A percentile compares a stretch with the other conserved stretches of the same genome.
These are phyloP conservation scores for Saimiri boliviensis DNA, from an alignment of 2,113 vertebrate species.

Conservation along the genomic window DNA sequence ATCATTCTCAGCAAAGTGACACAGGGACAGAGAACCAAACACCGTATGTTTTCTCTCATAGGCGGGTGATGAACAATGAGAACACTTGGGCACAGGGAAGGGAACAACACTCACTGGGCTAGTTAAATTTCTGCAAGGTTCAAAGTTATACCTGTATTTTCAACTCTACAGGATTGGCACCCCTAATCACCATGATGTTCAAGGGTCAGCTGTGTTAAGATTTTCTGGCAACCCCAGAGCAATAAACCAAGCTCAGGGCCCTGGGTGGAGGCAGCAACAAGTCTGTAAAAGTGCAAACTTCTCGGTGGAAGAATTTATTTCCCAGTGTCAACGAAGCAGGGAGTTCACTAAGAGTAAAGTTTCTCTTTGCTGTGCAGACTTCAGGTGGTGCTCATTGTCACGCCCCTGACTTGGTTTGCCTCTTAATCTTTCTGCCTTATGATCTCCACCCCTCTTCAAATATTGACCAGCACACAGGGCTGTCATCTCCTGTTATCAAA, in stretches of 20 bases:
- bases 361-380: background rate
- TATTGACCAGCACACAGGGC: conserved; percentile 13
- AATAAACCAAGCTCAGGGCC: accelerated
- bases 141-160: background rate
- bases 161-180: background rate
- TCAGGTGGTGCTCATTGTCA: background rate
- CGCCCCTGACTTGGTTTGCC: background rate
- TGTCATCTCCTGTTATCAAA: background rate
- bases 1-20: too few relatives aligned
- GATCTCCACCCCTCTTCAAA: conserved; percentile 63
- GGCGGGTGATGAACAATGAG: too few relatives aligned
- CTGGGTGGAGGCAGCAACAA: accelerated
- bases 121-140: background rate
- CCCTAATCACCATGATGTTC: background rate
- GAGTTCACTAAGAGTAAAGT: background rate
- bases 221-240: background rate
- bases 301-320: background rate
- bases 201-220: background rate
- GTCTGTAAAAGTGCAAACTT: accelerated
- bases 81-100: too few relatives aligned
- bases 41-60: too few relatives aligned
- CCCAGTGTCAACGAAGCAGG: background rate
- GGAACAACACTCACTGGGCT: too few relatives aligned
- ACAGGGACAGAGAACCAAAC: too few relatives aligned
- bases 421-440: background rate